Base-by-base conservation (phyloP, 92 coral and sea anemone species). In the Nematostella vectensis region DNA sequence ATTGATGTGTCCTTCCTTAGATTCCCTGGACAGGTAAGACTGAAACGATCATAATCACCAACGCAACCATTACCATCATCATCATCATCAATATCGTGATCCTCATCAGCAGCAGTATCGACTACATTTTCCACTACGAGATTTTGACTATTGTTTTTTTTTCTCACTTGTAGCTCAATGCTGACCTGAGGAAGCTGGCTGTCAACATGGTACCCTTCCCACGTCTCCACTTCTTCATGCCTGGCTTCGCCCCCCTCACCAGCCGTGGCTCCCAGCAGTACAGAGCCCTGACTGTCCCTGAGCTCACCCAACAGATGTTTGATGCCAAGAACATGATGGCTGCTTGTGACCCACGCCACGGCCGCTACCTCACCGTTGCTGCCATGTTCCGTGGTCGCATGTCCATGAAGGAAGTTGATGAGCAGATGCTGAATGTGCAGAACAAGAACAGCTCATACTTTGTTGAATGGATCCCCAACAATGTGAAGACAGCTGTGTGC, bases 151-250 rank as follows among this genome's bases (percentile, higher is more conserved):
- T n/a, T n/a, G n/a, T n/a, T n/a, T n/a, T n/a, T n/a, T n/a, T n/a
- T n/a, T n/a, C n/a, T n/a, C n/a, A n/a, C n/a, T 33, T 15, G 18
- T 57, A 87, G 96, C 68, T 87, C 47, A 87, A 87, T 37, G 89
- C 96, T 2, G 96, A 87, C 39, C 62, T 87, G 47, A 65, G 96
- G 24, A 87, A 87, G 53, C 78, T 87, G 3, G 96, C 96, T 4
- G 96, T 87, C 33, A 87, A 87, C 81, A 87, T 87, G 96, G 96
- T 87, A 3, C 96, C 96, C 29, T 87, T 87, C 55, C 96, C 96
- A 45, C 91, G 96, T 25, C 83, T 87, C 8, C 96, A 87, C 49
- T 87, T 87, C 77, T 87, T 87, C 78, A 87, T 87, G 75, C 96
- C 96, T 11, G 96, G 96, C 13, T 87, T 87, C 56, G 96, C 96